Percentiles rank a stretch among this genome's conserved stretches.
phyloP scores from a whole-genome alignment of 2,888 invertebrate species.

The Callyntrura sp. region DNA sequence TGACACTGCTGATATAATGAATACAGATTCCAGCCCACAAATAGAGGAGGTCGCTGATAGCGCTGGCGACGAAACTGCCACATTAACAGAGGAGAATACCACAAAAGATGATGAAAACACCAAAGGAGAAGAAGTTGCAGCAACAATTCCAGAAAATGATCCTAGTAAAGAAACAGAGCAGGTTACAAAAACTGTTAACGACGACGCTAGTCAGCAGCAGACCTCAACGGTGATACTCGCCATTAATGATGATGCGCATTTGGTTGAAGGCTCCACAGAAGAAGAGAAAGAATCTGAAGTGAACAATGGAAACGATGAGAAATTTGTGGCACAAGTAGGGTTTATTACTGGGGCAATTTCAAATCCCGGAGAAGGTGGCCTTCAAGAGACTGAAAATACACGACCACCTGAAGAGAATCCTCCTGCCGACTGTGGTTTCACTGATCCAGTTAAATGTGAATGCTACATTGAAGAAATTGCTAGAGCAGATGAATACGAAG shows the following conservation, averaged over 20 bases:
- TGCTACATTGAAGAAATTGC: conserved; percentile 70
- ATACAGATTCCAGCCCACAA: too few species aligned
- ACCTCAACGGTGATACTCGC: too few species aligned
- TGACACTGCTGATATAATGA: neutral
- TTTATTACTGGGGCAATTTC: conserved; percentile 40
- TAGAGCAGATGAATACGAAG: conserved; percentile 40
- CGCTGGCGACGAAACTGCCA: neutral
- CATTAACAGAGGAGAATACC: neutral
- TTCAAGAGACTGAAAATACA: conserved; percentile 49
- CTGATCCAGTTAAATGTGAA: conserved; percentile 78
- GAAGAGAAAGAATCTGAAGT: neutral
- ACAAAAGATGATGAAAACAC: neutral
- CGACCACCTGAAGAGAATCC: conserved; percentile 26
- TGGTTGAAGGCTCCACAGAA: neutral
- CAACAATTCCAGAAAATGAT: conserved; percentile 7
- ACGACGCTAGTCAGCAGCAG: too few species aligned
- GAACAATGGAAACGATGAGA: neutral
- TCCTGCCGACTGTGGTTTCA: conserved; percentile 54
- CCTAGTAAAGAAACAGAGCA: neutral
- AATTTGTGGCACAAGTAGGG: conserved; percentile 43
- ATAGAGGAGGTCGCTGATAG: neutral
- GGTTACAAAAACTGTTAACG: neutral
- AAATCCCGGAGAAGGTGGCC: conserved; percentile 61
- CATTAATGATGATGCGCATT: neutral
- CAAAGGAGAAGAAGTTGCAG: neutral